Base-by-base conservation (phyloP, 2,888 invertebrate species). In the Calameuta filiformis region DNA sequence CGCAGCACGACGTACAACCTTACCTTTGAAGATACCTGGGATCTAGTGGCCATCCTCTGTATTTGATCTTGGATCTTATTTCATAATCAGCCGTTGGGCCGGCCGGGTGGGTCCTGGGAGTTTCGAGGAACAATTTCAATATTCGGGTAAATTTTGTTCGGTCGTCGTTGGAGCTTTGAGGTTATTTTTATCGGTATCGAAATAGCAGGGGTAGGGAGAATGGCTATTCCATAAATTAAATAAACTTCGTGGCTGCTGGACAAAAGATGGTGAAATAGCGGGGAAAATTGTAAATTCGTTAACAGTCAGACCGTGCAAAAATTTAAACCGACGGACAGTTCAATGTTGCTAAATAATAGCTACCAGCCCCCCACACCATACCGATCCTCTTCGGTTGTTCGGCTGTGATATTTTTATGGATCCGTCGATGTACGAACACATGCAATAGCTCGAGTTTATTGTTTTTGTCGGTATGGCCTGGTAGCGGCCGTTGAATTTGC, bases 361-460 rank as follows among this genome's bases (percentile, higher is more conserved):
- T 77, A 56, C 68, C 75, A 73, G 31, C 33, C 33, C 56, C 69
- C n/a, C 78, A 76, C 76, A 75, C 74, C 73, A 79, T 77, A 77
- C 78, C 75, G 78, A 76, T 35, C 76, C 73, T 76, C 78, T 56
- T 76, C 37, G 73, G 73, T 68, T 31, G 69, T 69, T 77, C 71
- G 73, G 37, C 79, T 79, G 81, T 79, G 82, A 87, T 88, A 88
- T 88, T 90, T 89, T 87, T 87, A 88, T 87, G 86, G 85, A 87
- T 89, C 85, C 85, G 87, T 88, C 88, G 88, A 87, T 87, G 88
- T 89, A 88, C 87, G 89, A 89, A 89, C 89, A 89, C 90, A 87
- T 89, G 88, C 89, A 87, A 88, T 87, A 86, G 86, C 82, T 87
- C 87, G 85, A 87, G 88, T 89, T 89, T 89, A 90, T 90, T 90